Evolutionary conservation across 2,113 vertebrate species (phyloP).

Genomic region (Romanogobio albipinnatus): DNA sequence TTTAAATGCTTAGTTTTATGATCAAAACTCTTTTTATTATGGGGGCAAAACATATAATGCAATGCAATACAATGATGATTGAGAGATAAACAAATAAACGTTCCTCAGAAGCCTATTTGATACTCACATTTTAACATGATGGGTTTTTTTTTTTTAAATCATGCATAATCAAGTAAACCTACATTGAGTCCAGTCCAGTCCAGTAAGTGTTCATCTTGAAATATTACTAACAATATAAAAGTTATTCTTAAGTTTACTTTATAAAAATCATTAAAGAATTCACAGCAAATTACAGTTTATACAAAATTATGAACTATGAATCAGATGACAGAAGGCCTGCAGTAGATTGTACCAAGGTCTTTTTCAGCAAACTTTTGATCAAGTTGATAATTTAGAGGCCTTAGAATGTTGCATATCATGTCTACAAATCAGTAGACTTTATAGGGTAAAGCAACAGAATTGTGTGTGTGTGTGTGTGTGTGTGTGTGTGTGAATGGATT

Average conservation of each 20-base stretch:
- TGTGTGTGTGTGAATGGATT: background rate
- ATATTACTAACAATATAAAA: background rate
- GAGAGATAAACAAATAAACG: background rate
- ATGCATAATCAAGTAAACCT: background rate
- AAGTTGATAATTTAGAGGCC: background rate
- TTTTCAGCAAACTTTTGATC: background rate
- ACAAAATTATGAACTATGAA: too few relatives aligned
- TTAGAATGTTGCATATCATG: background rate
- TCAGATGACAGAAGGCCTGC: background rate
- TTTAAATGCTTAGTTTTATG: background rate
- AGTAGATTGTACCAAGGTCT: background rate
- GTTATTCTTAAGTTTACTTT: background rate
- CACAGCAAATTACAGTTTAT: background rate
- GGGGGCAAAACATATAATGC: background rate
- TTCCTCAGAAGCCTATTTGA: background rate
- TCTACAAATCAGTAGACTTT: background rate
- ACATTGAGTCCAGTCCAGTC: background rate
- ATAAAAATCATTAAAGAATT: background rate
- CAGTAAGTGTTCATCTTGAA: background rate
- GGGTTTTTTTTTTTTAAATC: too few relatives aligned
- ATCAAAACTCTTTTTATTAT: too few relatives aligned
- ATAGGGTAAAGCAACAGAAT: background rate
- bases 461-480: background rate
- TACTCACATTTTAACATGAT: background rate
- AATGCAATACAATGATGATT: background rate